Conservation (phyloP, 2,797 vertebrate genomes). For the Macropus fuliginosus region DNA sequence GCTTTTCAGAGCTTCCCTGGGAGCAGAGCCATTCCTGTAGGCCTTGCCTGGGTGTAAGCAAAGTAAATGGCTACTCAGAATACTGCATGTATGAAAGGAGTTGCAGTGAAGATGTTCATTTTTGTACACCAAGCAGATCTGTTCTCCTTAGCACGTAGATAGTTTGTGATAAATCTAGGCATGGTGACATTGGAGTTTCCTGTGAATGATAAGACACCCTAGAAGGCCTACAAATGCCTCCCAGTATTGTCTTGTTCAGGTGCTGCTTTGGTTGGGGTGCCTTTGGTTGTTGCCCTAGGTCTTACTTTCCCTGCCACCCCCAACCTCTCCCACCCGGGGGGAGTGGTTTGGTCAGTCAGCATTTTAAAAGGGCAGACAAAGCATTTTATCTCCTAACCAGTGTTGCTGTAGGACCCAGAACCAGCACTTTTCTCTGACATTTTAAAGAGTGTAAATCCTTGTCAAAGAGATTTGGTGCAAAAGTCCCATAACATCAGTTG, state of each 20-base stretch:
- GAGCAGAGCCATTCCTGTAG: accelerated
- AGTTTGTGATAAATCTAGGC: not conserved
- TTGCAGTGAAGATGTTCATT: not conserved
- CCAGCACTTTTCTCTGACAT: not conserved
- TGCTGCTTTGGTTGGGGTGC: not conserved
- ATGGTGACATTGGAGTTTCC: not conserved
- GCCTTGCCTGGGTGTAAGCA: not conserved
- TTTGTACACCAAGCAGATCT: not conserved
- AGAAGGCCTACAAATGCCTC: not conserved
- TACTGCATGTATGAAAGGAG: not conserved
- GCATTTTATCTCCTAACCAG: not conserved
- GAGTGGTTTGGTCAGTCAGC: not conserved
- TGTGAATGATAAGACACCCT: not conserved
- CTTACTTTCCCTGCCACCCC: not conserved
- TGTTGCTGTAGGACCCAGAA: not conserved
- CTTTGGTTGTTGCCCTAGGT: not conserved
- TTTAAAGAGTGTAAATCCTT: not conserved
- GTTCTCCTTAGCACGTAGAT: not conserved
- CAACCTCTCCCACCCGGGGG: not conserved
- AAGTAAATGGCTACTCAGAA: not conserved
- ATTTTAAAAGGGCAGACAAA: not conserved
- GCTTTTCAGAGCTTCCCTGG: not conserved
- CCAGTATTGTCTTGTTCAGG: not conserved
- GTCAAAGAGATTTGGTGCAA: not conserved
- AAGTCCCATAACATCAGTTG: not conserved